A percentile compares a stretch with the other conserved stretches of the same genome.
Conservation (phyloP, 1,140 invertebrate genomes). For the Drosophila grimshawi region DNA sequence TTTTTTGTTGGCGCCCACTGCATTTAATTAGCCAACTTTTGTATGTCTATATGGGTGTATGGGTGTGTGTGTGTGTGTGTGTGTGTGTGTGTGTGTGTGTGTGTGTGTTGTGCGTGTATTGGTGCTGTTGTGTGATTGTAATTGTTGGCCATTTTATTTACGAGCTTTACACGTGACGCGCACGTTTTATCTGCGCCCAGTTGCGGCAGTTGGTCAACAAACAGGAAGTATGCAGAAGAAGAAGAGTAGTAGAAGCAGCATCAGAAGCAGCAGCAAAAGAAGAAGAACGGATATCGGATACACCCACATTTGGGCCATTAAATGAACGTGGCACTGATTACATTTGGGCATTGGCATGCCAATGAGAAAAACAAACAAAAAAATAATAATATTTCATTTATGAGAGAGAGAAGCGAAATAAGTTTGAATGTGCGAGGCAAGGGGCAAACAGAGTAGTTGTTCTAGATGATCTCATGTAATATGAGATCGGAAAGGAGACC, state of each 20-base stretch:
- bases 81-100: constrained; percentile 2
- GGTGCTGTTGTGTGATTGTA: constrained; percentile 27
- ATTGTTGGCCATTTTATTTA: constrained; percentile 57
- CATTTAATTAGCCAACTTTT: constrained; percentile 45
- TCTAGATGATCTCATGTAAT: too few species aligned
- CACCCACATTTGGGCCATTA: background rate
- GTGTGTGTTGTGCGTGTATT: background rate
- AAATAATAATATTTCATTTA: background rate
- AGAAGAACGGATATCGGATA: too few species aligned
- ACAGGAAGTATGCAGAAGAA: too few species aligned
- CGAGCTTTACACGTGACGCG: constrained; percentile 68
- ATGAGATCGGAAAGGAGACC: too few species aligned
- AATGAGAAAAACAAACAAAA: background rate
- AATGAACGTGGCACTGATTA: constrained; percentile 52
- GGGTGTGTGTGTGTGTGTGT: background rate
- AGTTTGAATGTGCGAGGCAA: too few species aligned
- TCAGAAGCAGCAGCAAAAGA: background rate
- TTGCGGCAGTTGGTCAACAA: constrained; percentile 44
- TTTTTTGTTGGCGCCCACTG: constrained; percentile 41
- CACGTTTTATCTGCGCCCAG: constrained; percentile 60
- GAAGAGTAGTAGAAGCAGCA: background rate
- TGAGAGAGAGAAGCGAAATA: background rate
- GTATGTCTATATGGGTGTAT: background rate
- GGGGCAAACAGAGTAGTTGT: too few species aligned
- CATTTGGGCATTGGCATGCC: constrained; percentile 38